These are phyloP conservation scores for Amia ocellicauda DNA, from an alignment of 2,113 vertebrate species.

Conservation along the genomic window DNA sequence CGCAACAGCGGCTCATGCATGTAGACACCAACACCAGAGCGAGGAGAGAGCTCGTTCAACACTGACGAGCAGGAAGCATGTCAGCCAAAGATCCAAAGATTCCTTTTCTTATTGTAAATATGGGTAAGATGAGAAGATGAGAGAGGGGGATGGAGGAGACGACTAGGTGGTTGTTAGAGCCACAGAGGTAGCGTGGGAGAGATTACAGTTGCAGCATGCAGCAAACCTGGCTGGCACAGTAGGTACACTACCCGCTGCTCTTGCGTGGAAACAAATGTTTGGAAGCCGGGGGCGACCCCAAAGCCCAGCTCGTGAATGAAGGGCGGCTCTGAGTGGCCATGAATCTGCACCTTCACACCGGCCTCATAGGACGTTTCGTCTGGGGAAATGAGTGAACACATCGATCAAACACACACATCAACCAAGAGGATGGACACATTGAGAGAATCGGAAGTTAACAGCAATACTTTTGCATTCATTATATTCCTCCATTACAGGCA, in stretches of 20 bases:
- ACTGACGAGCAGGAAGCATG: neutral
- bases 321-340: constrained; percentile 74
- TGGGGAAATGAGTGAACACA: constrained; percentile 4
- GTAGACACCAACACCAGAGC: neutral
- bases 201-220: constrained; percentile 45
- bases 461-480: too few species aligned
- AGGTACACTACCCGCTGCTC: constrained; percentile 63
- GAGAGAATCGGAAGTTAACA: neutral
- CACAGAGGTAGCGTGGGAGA: constrained; percentile 24
- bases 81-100: too few species aligned
- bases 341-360: constrained; percentile 79
- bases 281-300: constrained; percentile 72
- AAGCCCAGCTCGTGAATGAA: constrained; percentile 79
- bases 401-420: neutral
- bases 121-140: constrained; percentile 28
- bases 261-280: constrained; percentile 80
- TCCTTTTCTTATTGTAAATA: neutral
- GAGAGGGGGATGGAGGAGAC: constrained; percentile 27
- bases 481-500: too few species aligned
- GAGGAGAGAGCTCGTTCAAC: too few species aligned
- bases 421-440: constrained; percentile 1
- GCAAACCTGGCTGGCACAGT: constrained; percentile 46
- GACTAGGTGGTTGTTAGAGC: constrained; percentile 42
- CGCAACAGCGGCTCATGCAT: neutral
- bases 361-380: constrained; percentile 59